Evolutionary conservation across 2,888 invertebrate species (phyloP).

Genomic region (Stenurella melanura): DNA sequence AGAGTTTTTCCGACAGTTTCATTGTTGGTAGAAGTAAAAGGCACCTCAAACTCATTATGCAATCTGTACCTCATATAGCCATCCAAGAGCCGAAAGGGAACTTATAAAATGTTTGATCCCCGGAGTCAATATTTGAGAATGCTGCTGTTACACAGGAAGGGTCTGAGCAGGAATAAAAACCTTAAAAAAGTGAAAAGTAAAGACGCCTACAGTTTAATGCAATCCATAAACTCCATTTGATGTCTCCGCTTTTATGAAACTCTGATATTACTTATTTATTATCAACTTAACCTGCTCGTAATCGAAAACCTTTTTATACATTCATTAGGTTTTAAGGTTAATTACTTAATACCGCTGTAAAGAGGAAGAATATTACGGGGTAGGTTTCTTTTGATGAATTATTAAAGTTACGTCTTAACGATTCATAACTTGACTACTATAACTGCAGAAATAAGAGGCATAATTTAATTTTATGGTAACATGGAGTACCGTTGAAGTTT

Average conservation of each 20-base stretch:
- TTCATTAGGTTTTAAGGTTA: constrained; percentile 36
- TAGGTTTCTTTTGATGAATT: constrained; percentile 37
- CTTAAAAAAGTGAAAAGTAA: constrained; percentile 57
- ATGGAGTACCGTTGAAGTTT: background rate
- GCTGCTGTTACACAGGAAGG: constrained; percentile 64
- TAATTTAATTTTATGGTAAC: background rate
- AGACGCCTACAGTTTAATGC: constrained; percentile 57
- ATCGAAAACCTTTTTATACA: constrained; percentile 37
- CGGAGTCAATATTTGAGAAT: constrained; percentile 59
- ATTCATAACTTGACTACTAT: constrained; percentile 8
- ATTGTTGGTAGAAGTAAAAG: constrained; percentile 50
- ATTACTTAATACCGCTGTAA: constrained; percentile 34
- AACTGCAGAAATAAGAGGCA: background rate
- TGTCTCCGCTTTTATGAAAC: constrained; percentile 30
- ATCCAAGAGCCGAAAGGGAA: constrained; percentile 54
- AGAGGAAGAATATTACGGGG: constrained; percentile 21
- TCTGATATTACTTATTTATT: constrained; percentile 50
- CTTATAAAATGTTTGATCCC: constrained; percentile 70
- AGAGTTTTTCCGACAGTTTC: constrained; percentile 44
- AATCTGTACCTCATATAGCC: constrained; percentile 55
- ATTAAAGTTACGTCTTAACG: constrained; percentile 31
- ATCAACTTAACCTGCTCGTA: constrained; percentile 47
- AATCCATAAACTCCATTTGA: constrained; percentile 50
- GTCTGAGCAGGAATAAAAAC: constrained; percentile 50
- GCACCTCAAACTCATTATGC: constrained; percentile 60